phyloP scores from a whole-genome alignment of 2,888 invertebrate genomes.

The Trisateles emortualis region DNA sequence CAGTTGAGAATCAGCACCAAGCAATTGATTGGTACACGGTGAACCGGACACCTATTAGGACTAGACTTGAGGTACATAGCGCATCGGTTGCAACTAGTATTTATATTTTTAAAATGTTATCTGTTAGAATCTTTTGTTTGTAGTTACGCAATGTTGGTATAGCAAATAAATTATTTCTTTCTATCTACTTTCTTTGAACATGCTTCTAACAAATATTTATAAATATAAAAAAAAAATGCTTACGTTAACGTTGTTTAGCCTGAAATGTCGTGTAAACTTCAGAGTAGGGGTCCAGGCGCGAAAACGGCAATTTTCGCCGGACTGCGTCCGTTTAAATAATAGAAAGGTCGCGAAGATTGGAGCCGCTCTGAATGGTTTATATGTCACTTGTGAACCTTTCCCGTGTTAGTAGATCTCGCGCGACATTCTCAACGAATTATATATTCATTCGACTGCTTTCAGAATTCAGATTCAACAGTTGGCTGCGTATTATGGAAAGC shows the following conservation, averaged over 20 bases:
- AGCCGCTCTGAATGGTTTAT: constrained; percentile 83
- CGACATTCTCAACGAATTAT: constrained; percentile 76
- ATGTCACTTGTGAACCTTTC: constrained; percentile 83
- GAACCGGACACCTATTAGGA: too few species aligned
- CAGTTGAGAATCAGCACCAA: too few species aligned
- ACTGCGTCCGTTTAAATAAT: constrained; percentile 83
- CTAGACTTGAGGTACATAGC: too few species aligned
- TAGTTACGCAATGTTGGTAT: too few species aligned
- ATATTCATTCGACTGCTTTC: constrained; percentile 77
- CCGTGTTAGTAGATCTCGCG: constrained; percentile 72
- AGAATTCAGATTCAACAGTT: constrained; percentile 64
- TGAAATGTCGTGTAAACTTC: constrained; percentile 36
- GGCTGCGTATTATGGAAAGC: constrained; percentile 49
- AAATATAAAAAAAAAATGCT: background rate
- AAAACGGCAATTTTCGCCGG: constrained; percentile 74
- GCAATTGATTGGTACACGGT: too few species aligned
- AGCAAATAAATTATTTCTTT: too few species aligned
- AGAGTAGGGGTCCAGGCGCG: constrained; percentile 62
- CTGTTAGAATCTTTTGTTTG: too few species aligned
- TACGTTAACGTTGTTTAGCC: background rate
- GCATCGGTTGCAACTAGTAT: too few species aligned
- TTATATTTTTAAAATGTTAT: too few species aligned
- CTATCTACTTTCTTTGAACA: too few species aligned
- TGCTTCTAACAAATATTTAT: too few species aligned
- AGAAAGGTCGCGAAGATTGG: constrained; percentile 84